Percentiles rank a stretch among this genome's conserved stretches.
phyloP scores from a whole-genome alignment of 2,113 vertebrate genomes.

The Macquaria ambigua region DNA sequence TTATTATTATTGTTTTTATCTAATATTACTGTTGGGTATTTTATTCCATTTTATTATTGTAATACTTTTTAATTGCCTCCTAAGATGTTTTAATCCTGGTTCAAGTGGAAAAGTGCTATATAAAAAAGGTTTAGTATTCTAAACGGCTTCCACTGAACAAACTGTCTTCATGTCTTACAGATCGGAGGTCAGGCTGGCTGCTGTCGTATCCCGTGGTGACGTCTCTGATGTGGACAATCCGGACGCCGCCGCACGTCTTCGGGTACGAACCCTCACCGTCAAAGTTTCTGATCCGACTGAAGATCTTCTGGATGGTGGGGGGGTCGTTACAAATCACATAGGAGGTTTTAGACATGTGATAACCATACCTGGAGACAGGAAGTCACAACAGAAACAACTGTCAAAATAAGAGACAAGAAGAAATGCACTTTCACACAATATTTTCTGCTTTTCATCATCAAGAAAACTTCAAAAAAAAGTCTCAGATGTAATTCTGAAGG shows the following conservation, averaged over 20 bases:
- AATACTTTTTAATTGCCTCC: no score
- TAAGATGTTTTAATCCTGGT: no score
- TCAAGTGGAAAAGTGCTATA: no score
- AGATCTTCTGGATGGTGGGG: slow-evolving; percentile 90
- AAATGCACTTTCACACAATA: neutral
- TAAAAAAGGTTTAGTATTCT: no score
- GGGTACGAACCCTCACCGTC: slow-evolving; percentile 86
- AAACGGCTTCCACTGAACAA: no score
- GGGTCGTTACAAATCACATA: slow-evolving; percentile 94
- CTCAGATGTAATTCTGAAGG: no score
- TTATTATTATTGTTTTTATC: no score
- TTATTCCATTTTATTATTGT: no score
- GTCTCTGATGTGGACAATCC: slow-evolving; percentile 88
- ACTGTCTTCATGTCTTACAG: slow-evolving; percentile 77
- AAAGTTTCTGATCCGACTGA: slow-evolving; percentile 90
- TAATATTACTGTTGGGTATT: no score
- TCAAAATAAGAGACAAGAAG: slow-evolving; percentile 28
- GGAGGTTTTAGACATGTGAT: slow-evolving; percentile 93
- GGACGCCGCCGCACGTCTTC: slow-evolving; percentile 83
- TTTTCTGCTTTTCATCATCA: no score
- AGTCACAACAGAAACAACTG: neutral
- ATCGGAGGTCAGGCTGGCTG: slow-evolving; percentile 87
- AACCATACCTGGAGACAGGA: slow-evolving; percentile 88
- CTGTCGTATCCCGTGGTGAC: slow-evolving; percentile 95
- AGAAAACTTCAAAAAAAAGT: no score